phyloP scores from a whole-genome alignment of 2,888 invertebrate species.

The Myopa tessellatipennis region DNA sequence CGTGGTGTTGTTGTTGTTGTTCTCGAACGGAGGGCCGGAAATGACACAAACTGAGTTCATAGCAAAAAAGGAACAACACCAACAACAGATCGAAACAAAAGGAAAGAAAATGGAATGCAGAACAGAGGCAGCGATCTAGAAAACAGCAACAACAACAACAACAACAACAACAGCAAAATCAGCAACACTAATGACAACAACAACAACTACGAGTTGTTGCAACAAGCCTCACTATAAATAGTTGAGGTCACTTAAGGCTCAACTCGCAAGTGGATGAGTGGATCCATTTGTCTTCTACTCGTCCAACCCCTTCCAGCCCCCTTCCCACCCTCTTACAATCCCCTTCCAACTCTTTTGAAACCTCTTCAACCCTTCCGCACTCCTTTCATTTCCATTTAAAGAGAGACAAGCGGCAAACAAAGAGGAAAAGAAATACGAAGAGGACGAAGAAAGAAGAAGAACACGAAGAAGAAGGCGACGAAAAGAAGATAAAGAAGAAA shows the following conservation, averaged over 20 bases:
- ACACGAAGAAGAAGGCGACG: too few species aligned
- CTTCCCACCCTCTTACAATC: too few species aligned
- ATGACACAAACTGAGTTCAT: too few species aligned
- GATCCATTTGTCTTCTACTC: neutral
- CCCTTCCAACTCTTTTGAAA: too few species aligned
- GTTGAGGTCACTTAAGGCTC: slow-evolving; percentile 16
- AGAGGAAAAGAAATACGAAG: too few species aligned
- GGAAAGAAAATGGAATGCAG: too few species aligned
- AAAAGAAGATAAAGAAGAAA: neutral
- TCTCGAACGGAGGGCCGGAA: neutral
- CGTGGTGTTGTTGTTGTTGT: neutral
- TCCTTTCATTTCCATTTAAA: too few species aligned
- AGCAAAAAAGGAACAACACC: too few species aligned
- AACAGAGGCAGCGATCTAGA: too few species aligned
- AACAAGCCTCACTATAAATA: slow-evolving; percentile 15
- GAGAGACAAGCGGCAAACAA: too few species aligned
- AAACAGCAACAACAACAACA: slow-evolving; percentile 21
- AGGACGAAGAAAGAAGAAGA: too few species aligned
- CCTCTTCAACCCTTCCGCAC: too few species aligned
- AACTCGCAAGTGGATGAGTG: neutral
- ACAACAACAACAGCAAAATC: neutral
- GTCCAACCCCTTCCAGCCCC: neutral
- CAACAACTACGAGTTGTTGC: slow-evolving; percentile 13
- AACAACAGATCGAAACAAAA: neutral
- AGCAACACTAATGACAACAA: slow-evolving; percentile 11